Evolutionary conservation across 2,888 invertebrate genomes (phyloP).

Genomic region (Zonitis immaculata): DNA sequence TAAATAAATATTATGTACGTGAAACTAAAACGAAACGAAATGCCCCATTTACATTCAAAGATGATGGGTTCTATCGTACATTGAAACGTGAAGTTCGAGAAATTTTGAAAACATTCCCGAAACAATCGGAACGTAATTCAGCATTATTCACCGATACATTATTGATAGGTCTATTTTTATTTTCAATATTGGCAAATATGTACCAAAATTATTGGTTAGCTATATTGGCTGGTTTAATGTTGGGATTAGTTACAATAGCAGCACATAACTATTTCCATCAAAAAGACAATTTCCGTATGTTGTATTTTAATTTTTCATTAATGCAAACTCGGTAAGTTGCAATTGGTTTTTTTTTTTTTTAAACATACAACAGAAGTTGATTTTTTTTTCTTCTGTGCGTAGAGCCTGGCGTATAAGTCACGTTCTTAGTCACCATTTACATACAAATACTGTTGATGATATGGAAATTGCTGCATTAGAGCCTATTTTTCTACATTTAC

Average conservation of each 20-base stretch:
- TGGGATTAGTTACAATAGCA: slow-evolving; percentile 57
- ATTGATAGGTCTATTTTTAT: slow-evolving; percentile 36
- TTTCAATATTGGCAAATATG: slow-evolving; percentile 33
- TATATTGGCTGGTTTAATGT: slow-evolving; percentile 53
- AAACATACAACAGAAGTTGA: not conserved
- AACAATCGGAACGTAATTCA: slow-evolving; percentile 37
- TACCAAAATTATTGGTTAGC: slow-evolving; percentile 47
- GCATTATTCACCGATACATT: slow-evolving; percentile 47
- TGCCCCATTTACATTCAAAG: slow-evolving; percentile 68
- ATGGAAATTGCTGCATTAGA: slow-evolving; percentile 65
- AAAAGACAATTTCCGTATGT: slow-evolving; percentile 73
- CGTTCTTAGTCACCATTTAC: slow-evolving; percentile 72
- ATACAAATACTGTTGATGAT: slow-evolving; percentile 72
- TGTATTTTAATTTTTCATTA: slow-evolving; percentile 65
- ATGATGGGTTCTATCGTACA: slow-evolving; percentile 69
- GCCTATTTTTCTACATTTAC: slow-evolving; percentile 61
- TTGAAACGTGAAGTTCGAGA: slow-evolving; percentile 55
- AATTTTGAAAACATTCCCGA: slow-evolving; percentile 52
- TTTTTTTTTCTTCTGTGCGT: slow-evolving; percentile 35
- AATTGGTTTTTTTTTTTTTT: too few species aligned
- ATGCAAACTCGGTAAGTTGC: slow-evolving; percentile 58
- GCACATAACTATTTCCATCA: slow-evolving; percentile 77
- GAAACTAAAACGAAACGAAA: slow-evolving; percentile 61
- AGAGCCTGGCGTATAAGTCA: slow-evolving; percentile 73
- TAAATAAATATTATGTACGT: slow-evolving; percentile 62